These are phyloP conservation scores for Drosophila eugracilis DNA, from an alignment of 1,140 invertebrate genomes.

Conservation along the genomic window DNA sequence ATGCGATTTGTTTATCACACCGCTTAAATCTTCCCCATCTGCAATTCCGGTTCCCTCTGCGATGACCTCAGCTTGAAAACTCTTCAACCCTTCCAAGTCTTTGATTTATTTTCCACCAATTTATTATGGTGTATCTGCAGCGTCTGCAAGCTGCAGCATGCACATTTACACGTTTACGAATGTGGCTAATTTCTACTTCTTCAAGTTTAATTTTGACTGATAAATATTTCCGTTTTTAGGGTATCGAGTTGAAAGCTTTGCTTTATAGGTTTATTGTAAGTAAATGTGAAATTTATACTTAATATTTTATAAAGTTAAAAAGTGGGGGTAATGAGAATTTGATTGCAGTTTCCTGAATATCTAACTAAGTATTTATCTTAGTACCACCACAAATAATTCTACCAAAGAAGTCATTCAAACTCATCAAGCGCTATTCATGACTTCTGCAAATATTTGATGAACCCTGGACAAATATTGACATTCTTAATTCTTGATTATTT, in stretches of 20 bases:
- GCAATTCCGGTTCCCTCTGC: slow-evolving; percentile 26
- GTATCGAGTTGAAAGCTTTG: too few species aligned
- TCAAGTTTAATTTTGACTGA: too few species aligned
- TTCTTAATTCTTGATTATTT: slow-evolving; percentile 13
- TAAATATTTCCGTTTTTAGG: too few species aligned
- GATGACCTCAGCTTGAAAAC: neutral
- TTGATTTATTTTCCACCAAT: slow-evolving; percentile 45
- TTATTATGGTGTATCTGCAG: slow-evolving; percentile 22
- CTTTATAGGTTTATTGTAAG: too few species aligned
- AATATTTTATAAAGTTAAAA: too few species aligned
- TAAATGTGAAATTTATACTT: too few species aligned
- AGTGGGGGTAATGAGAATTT: too few species aligned
- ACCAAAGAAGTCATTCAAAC: neutral
- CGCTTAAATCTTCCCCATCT: slow-evolving; percentile 30
- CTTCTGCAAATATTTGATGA: neutral
- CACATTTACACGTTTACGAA: neutral
- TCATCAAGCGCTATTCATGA: neutral
- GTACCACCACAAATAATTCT: neutral
- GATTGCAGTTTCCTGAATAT: neutral
- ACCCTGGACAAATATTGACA: slow-evolving; percentile 20
- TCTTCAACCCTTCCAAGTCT: slow-evolving; percentile 27
- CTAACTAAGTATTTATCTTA: neutral
- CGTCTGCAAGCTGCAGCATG: neutral
- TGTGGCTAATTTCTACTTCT: too few species aligned
- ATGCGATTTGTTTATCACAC: slow-evolving; percentile 41